phyloP scores from a whole-genome alignment of 1,140 invertebrate genomes.

The Ectropis grisescens region DNA sequence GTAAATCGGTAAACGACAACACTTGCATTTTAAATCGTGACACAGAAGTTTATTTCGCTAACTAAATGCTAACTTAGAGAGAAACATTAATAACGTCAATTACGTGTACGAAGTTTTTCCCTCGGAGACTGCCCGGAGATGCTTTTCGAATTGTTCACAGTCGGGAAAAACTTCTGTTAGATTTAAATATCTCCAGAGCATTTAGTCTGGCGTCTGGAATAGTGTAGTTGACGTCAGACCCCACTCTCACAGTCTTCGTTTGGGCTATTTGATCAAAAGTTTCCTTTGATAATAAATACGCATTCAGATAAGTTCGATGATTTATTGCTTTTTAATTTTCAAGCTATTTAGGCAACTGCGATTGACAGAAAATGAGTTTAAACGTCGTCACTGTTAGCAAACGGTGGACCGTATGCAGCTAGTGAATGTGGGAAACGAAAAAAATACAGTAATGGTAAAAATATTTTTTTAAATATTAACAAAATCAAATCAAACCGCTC shows the following conservation, averaged over 20 bases:
- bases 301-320: slow-evolving; percentile 1
- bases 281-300: slow-evolving; percentile 6
- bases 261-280: slow-evolving; percentile 16
- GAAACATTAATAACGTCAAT: slow-evolving; percentile 25
- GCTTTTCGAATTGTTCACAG: slow-evolving; percentile 16
- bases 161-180: slow-evolving; percentile 26
- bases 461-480: too few relatives aligned
- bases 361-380: too few relatives aligned
- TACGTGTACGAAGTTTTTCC: slow-evolving; percentile 16
- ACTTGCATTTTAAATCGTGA: too few relatives aligned
- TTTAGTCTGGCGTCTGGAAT: slow-evolving; percentile 19
- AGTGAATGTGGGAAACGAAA: too few relatives aligned
- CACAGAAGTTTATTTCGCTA: too few relatives aligned
- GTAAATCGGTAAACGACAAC: too few relatives aligned
- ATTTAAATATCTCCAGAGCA: slow-evolving; percentile 38
- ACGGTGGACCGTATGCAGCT: too few relatives aligned
- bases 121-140: slow-evolving; percentile 12
- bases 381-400: too few relatives aligned
- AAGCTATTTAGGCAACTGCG: too few relatives aligned
- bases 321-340: slow-evolving; percentile 2
- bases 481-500: too few relatives aligned
- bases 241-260: slow-evolving; percentile 8
- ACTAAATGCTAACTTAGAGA: too few relatives aligned
- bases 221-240: slow-evolving; percentile 18
- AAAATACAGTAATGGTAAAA: too few relatives aligned